phyloP scores from a whole-genome alignment of 2,888 invertebrate genomes.

The Aromia moschata region DNA sequence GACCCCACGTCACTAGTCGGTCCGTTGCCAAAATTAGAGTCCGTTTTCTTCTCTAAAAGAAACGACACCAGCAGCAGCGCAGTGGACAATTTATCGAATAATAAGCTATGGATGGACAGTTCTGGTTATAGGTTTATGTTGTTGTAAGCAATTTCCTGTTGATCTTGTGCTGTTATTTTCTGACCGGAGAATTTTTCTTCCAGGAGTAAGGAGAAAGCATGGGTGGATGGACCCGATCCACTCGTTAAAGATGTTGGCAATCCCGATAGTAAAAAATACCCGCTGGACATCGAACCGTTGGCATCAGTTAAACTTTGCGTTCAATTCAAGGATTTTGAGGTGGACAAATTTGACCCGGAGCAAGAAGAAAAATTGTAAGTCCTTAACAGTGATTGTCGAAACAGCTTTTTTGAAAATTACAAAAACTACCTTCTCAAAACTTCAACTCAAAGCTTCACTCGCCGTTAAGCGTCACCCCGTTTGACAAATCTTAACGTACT shows the following conservation, averaged over 20 bases:
- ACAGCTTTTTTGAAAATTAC: not conserved
- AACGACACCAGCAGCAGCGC: conserved; percentile 48
- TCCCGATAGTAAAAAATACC: conserved; percentile 24
- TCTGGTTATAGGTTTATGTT: conserved; percentile 45
- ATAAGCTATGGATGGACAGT: conserved; percentile 44
- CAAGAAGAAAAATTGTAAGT: conserved; percentile 49
- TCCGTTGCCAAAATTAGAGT: conserved; percentile 49
- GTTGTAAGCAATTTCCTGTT: conserved; percentile 42
- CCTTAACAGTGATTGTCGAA: too few relatives aligned
- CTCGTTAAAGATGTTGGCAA: conserved; percentile 40
- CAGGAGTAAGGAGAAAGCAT: conserved; percentile 44
- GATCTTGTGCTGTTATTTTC: not conserved
- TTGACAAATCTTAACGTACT: too few relatives aligned
- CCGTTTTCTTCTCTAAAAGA: conserved; percentile 50
- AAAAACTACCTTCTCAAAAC: too few relatives aligned
- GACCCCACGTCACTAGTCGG: conserved; percentile 45
- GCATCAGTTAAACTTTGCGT: conserved; percentile 65
- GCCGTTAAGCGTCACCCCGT: too few relatives aligned
- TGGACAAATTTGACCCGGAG: conserved; percentile 53
- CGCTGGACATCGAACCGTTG: conserved; percentile 26
- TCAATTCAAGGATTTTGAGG: conserved; percentile 65
- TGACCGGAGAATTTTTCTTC: not conserved
- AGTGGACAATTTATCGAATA: conserved; percentile 53
- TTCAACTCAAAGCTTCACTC: too few relatives aligned
- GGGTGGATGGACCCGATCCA: conserved; percentile 34